phyloP scores from a whole-genome alignment of 2,888 invertebrate species.

The Cephus spinipes region DNA sequence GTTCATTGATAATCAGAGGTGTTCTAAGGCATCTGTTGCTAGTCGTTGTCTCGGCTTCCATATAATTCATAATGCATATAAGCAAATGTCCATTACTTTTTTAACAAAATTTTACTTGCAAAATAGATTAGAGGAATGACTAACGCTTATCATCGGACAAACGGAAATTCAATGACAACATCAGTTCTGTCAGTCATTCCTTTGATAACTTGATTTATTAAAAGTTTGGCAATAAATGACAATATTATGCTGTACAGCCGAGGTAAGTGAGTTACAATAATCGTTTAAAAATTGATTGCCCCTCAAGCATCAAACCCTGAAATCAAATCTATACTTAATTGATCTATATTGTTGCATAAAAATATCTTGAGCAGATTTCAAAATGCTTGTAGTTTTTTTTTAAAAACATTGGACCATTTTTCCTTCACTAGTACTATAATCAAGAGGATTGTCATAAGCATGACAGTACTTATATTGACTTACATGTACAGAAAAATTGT shows the following conservation, averaged over 20 bases:
- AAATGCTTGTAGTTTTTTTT: background rate
- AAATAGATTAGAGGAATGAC: background rate
- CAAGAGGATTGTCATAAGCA: background rate
- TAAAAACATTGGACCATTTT: background rate
- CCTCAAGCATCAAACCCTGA: background rate
- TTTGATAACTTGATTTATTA: background rate
- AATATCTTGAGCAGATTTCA: background rate
- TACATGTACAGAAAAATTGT: background rate
- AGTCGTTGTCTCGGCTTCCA: background rate
- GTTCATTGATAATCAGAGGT: background rate
- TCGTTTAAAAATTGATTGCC: background rate
- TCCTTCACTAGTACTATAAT: background rate
- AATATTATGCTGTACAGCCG: background rate
- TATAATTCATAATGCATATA: background rate
- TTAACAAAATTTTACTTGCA: background rate
- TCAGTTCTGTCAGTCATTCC: background rate
- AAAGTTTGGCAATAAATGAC: background rate
- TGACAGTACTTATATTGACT: background rate
- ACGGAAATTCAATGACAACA: background rate
- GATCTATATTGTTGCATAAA: background rate
- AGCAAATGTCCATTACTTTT: background rate
- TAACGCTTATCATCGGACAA: background rate
- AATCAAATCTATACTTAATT: background rate
- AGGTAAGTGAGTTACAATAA: background rate
- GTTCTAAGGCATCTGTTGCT: background rate